Conservation (phyloP, 2,797 vertebrate genomes). For the Eulemur mongoz region DNA sequence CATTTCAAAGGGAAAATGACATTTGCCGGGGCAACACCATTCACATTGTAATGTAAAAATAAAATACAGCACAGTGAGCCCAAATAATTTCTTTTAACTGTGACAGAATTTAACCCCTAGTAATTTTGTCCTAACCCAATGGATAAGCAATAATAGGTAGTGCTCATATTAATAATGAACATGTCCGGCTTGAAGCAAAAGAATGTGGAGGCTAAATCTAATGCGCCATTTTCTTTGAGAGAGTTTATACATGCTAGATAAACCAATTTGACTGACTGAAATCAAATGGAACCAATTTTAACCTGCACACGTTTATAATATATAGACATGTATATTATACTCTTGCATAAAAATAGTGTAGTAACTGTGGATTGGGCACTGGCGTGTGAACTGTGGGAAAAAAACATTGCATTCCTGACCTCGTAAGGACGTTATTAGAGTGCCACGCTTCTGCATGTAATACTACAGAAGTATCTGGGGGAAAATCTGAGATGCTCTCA, state of each 20-base stretch:
- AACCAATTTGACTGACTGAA: neutral
- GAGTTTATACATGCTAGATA: neutral
- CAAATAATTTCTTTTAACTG: conserved; percentile 51
- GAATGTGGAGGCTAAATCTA: neutral
- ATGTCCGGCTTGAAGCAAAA: conserved; percentile 15
- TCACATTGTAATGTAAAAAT: conserved; percentile 57
- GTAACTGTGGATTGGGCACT: neutral
- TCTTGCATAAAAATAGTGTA: neutral
- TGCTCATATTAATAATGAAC: conserved; percentile 49
- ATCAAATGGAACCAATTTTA: conserved; percentile 1
- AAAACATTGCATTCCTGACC: neutral
- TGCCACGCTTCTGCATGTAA: neutral
- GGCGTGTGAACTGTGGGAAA: neutral
- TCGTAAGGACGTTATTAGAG: neutral
- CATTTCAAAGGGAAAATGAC: conserved; percentile 76
- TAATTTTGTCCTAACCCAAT: conserved; percentile 40
- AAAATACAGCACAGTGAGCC: conserved; percentile 58
- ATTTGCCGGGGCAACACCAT: conserved; percentile 53
- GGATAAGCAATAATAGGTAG: conserved; percentile 20
- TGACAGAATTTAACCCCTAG: conserved; percentile 48
- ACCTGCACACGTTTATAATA: neutral
- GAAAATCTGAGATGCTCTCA: neutral
- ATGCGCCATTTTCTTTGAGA: conserved; percentile 5
- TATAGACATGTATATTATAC: neutral
- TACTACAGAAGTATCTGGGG: neutral